These are phyloP conservation scores for Cryptocheilus praepositus DNA, from an alignment of 2,888 invertebrate species.

Conservation along the genomic window DNA sequence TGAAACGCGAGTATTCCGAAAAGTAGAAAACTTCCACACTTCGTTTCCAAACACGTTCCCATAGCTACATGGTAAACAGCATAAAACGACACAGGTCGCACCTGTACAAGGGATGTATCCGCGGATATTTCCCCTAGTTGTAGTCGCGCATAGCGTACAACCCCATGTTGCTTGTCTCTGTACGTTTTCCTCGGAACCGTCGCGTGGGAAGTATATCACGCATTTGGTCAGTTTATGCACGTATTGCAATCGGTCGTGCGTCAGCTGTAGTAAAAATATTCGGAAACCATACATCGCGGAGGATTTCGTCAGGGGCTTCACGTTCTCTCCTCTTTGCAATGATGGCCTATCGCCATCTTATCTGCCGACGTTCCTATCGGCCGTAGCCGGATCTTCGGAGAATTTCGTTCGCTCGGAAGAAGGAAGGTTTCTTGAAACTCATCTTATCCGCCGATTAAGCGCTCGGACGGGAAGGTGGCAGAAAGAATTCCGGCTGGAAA, in stretches of 20 bases:
- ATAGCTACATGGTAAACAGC: constrained; percentile 43
- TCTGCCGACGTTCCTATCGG: constrained; percentile 4
- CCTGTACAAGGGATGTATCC: constrained; percentile 30
- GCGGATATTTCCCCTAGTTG: not conserved
- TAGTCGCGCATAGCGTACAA: not conserved
- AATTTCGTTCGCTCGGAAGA: constrained; percentile 5
- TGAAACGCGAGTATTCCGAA: no score
- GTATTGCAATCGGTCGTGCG: not conserved
- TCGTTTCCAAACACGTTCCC: constrained; percentile 38
- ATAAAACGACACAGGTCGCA: constrained; percentile 27
- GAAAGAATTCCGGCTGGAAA: constrained; percentile 20
- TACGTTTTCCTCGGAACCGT: constrained; percentile 18
- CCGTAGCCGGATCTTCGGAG: not conserved
- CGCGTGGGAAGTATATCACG: constrained; percentile 52
- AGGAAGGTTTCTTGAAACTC: constrained; percentile 34
- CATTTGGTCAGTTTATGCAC: constrained; percentile 25
- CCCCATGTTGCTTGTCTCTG: no score
- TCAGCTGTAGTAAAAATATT: constrained; percentile 43
- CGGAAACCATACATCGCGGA: constrained; percentile 44
- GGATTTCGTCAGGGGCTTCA: constrained; percentile 38
- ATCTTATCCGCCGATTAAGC: constrained; percentile 27
- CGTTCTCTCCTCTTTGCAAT: constrained; percentile 25
- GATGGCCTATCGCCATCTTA: constrained; percentile 12
- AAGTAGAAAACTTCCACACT: not conserved
- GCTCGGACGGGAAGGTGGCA: constrained; percentile 20